Evolutionary conservation across 1,140 invertebrate species (phyloP), one percentile per base, ranked within the genome.

Genomic region (Helicoverpa armigera): DNA sequence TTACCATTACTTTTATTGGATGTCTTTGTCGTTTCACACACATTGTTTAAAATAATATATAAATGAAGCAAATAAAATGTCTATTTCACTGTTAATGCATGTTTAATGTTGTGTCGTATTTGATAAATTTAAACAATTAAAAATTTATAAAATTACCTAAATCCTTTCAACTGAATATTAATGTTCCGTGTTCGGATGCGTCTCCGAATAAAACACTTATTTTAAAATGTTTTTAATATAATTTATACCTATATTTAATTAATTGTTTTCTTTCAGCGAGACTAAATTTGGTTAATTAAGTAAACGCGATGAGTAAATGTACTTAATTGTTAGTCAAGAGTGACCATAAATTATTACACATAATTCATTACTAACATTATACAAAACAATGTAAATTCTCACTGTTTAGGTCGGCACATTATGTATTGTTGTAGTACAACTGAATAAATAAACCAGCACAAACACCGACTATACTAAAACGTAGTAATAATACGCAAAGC

Each of bases 61-160:
- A 74, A 74, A 58, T 54, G 23, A 69, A 50, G 50, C 50, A 77
- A 56, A 67, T 53, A 67, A 67, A 63, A 54, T 13, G 35, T 53
- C 12, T 29, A 29, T 70, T 43, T 79, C 23, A 53, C 29, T 79
- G 76, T 79, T 79, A 79, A 79, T 79, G 76, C 65, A 79, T 79
- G 76, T 70, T 79, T 29, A 56, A 65, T 79, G 76, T 79, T 60
- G 76, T 79, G 63, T 78, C 23, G 76, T 69, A 56, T 69, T 69
- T 54, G 51, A 53, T 70, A 48, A 74, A 74, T 16, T 48, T 58
- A 48, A 60, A 58, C 31, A 79, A 70, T 67, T 14, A 31, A 61
- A 61, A 61, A 0, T n/a, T 31, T 61, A 61, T 61, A 53, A 51
- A 76, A 63, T 12, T 43, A 31, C n/a, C 11, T 65, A 65, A 29